These are phyloP conservation scores for Nannoperca obscura DNA, from an alignment of 2,797 vertebrate genomes.

Conservation along the genomic window DNA sequence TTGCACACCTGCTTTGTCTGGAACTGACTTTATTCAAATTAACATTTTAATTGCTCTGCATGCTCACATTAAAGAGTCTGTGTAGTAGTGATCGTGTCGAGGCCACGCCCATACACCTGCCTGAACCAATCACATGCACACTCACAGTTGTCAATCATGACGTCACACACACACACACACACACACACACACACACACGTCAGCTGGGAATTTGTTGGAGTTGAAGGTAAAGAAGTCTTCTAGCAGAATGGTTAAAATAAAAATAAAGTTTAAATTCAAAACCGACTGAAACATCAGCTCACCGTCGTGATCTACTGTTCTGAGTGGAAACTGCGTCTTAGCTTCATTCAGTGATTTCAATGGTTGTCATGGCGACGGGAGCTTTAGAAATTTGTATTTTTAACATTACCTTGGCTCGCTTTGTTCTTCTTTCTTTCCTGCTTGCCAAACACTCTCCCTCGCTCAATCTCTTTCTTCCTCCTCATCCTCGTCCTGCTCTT, in stretches of 20 bases:
- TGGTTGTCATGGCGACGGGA: slow-evolving; percentile 34
- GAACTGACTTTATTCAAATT: not conserved
- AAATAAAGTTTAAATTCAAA: not conserved
- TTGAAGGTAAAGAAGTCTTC: not conserved
- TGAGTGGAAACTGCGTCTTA: not conserved
- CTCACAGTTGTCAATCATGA: too few species aligned
- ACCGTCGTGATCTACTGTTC: not conserved
- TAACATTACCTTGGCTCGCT: slow-evolving; percentile 4
- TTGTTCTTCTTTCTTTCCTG: slow-evolving; percentile 19
- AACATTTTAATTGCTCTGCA: not conserved
- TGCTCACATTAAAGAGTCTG: not conserved
- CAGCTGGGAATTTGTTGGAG: not conserved
- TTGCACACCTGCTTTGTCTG: not conserved
- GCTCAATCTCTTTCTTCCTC: not conserved
- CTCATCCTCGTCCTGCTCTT: not conserved
- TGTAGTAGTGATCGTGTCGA: too few species aligned
- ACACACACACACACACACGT: too few species aligned
- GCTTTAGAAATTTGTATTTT: slow-evolving; percentile 11
- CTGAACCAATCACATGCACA: too few species aligned
- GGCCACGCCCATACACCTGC: too few species aligned
- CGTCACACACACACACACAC: too few species aligned
- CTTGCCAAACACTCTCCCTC: not conserved
- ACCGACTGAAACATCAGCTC: not conserved
- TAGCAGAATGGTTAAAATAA: slow-evolving; percentile 1
- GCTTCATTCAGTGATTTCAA: slow-evolving; percentile 1